These are phyloP conservation scores for Ceryle rudis DNA, from an alignment of 2,797 vertebrate species.

Conservation along the genomic window DNA sequence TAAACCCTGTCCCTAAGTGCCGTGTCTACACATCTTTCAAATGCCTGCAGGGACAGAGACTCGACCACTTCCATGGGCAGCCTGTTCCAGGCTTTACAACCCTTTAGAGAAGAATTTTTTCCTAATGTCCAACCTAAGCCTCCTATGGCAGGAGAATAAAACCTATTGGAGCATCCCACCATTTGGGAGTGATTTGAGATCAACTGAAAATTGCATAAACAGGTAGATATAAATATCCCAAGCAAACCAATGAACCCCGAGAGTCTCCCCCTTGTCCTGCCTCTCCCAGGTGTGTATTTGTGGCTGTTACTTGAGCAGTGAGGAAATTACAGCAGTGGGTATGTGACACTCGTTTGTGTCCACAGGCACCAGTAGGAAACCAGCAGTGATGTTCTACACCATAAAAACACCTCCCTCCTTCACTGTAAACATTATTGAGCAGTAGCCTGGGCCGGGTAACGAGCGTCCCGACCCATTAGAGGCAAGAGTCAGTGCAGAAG, in stretches of 20 bases:
- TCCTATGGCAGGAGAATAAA: neutral
- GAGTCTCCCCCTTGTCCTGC: neutral
- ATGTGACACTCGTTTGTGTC: neutral
- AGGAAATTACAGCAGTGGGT: neutral
- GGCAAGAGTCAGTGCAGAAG: neutral
- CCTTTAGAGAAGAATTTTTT: neutral
- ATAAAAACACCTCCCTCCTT: neutral
- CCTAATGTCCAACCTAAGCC: neutral
- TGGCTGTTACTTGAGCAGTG: neutral
- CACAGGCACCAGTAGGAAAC: neutral
- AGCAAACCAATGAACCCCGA: neutral
- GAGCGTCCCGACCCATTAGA: accelerated
- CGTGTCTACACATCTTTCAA: neutral
- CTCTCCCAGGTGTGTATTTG: neutral
- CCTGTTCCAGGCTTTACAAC: neutral
- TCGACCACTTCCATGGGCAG: neutral
- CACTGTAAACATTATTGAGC: neutral
- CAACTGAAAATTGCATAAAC: neutral
- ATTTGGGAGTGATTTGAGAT: neutral
- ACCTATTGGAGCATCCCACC: neutral
- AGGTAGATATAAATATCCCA: neutral
- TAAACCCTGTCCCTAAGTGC: neutral
- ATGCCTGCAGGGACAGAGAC: neutral
- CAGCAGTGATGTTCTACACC: neutral
- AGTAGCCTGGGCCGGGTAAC: neutral